Conservation (phyloP, 2,113 vertebrate genomes). For the Turdus rufiventris region DNA sequence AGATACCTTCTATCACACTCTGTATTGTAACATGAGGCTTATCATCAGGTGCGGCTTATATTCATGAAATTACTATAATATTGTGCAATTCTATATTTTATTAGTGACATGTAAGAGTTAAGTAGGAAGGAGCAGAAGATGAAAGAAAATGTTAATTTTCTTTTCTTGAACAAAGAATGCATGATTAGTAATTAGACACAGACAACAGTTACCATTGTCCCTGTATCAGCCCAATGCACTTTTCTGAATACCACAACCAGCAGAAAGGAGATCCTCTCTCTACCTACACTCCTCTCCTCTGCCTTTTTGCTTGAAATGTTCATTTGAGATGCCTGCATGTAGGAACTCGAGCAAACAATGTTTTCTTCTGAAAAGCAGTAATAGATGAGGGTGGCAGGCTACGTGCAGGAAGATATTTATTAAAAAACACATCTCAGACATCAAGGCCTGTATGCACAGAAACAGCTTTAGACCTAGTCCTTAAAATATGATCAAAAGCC, state of each 20-base stretch:
- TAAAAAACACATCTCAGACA: background rate
- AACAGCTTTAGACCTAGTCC: background rate
- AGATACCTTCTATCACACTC: too few relatives aligned
- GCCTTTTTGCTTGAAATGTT: background rate
- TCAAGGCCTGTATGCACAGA: background rate
- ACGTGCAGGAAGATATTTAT: background rate
- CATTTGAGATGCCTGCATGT: background rate
- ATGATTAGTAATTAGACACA: background rate
- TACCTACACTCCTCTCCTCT: rapidly evolving
- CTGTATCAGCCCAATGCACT: background rate
- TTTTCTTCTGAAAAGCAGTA: background rate
- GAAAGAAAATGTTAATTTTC: background rate
- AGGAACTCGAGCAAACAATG: background rate
- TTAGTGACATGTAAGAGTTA: background rate
- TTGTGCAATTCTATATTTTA: background rate
- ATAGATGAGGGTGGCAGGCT: background rate
- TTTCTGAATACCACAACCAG: background rate
- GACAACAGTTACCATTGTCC: background rate
- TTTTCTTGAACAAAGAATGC: background rate
- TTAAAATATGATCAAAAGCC: background rate
- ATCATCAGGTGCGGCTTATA: too few relatives aligned
- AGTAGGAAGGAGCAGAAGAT: background rate
- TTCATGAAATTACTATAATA: too few relatives aligned
- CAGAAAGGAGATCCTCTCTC: background rate
- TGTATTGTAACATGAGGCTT: too few relatives aligned